These are phyloP conservation scores for Pachliopta kotzebuea DNA, from an alignment of 2,888 invertebrate genomes.

Conservation along the genomic window DNA sequence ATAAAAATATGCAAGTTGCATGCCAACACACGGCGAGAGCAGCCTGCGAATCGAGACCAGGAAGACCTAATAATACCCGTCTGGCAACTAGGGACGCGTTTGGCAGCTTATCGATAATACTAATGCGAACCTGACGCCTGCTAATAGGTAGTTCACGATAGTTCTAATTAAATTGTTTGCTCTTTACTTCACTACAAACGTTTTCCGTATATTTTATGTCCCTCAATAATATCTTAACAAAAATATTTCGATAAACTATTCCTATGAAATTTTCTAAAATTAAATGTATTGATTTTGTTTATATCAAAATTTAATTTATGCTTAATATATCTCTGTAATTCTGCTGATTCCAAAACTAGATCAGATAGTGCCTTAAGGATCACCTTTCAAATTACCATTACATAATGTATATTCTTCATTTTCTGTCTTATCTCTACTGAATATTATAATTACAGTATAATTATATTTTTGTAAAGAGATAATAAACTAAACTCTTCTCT, in stretches of 20 bases:
- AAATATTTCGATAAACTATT: neutral
- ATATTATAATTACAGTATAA: too few species aligned
- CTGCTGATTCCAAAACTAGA: too few species aligned
- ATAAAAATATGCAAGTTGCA: conserved; percentile 37
- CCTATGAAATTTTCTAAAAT: neutral
- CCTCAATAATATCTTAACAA: neutral
- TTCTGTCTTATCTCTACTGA: too few species aligned
- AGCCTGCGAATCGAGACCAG: conserved; percentile 68
- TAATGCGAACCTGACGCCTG: conserved; percentile 41
- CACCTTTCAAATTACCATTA: too few species aligned
- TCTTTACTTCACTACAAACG: conserved; percentile 29
- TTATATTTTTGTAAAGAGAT: too few species aligned
- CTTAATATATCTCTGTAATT: too few species aligned
- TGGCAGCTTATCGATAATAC: conserved; percentile 43
- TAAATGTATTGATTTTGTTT: too few species aligned
- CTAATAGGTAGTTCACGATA: conserved; percentile 37
- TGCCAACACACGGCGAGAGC: conserved; percentile 50
- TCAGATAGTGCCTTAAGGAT: too few species aligned
- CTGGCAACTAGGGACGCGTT: conserved; percentile 60
- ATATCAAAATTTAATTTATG: too few species aligned
- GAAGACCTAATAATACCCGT: conserved; percentile 78
- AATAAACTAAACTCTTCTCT: too few species aligned
- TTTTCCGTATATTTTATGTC: neutral
- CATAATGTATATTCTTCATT: too few species aligned
- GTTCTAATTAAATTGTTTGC: conserved; percentile 43